Percentiles rank a stretch among this genome's conserved stretches.
Evolutionary conservation across 2,797 vertebrate species (phyloP).

Genomic region (Capromys pilorides): DNA sequence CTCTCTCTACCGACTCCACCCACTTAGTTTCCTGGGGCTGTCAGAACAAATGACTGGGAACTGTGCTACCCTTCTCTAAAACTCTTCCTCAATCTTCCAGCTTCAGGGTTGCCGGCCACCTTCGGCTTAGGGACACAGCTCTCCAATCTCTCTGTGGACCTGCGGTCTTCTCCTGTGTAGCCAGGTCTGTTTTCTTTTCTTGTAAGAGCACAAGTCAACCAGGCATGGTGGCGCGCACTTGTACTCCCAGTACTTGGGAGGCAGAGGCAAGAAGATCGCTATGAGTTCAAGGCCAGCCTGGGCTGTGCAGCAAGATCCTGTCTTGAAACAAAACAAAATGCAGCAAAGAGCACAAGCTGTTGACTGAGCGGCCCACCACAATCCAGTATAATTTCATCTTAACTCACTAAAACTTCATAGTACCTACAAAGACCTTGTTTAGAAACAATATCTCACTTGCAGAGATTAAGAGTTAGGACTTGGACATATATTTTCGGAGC

Average conservation of each 20-base stretch:
- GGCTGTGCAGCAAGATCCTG: not conserved
- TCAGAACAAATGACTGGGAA: not conserved
- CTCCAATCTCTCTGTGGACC: not conserved
- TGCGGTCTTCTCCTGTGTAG: not conserved
- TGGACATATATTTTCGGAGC: not conserved
- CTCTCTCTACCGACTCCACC: rapidly evolving
- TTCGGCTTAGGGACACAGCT: rapidly evolving
- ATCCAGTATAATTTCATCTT: not conserved
- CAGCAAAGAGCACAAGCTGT: not conserved
- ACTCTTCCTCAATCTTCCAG: not conserved
- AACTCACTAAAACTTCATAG: rapidly evolving
- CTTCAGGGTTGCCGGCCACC: not conserved
- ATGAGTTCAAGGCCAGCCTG: not conserved
- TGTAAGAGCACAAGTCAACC: not conserved
- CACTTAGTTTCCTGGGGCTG: not conserved
- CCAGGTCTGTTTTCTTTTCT: not conserved
- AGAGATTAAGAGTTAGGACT: not conserved
- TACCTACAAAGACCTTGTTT: not conserved
- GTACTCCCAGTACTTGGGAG: not conserved
- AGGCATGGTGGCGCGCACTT: not conserved
- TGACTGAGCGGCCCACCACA: not conserved
- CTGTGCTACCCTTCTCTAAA: not conserved
- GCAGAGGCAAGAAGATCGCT: not conserved
- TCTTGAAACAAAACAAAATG: not conserved
- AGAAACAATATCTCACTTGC: not conserved